phyloP scores from a whole-genome alignment of 2,113 vertebrate species.

The Cyprinodon brontotheroides region DNA sequence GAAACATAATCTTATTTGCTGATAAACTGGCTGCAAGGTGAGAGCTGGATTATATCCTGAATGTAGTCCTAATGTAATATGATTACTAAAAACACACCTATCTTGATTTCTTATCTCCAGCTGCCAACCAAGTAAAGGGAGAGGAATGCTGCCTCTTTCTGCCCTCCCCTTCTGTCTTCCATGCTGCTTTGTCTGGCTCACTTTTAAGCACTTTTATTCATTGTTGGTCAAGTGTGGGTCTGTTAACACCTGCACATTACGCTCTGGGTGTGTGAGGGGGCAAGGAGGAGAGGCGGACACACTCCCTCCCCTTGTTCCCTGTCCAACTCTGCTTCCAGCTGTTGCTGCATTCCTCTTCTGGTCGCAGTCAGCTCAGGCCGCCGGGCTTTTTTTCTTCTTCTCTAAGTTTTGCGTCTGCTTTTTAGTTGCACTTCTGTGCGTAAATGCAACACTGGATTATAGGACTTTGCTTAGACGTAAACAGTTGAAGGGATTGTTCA shows the following conservation, averaged over 20 bases:
- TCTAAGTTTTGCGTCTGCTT: conserved; percentile 15
- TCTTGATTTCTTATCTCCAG: conserved; percentile 32
- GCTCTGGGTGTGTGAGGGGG: conserved; percentile 7
- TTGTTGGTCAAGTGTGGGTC: conserved; percentile 60
- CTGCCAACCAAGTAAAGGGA: conserved; percentile 20
- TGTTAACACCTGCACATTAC: conserved; percentile 64
- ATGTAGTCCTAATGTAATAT: neutral
- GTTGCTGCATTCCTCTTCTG: conserved; percentile 66
- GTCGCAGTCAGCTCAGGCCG: conserved; percentile 46
- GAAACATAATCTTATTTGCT: neutral
- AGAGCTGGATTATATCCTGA: conserved; percentile 9
- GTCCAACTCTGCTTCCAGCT: conserved; percentile 68
- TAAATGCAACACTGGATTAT: conserved; percentile 15
- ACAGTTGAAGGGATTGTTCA: neutral
- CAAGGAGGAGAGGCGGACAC: conserved; percentile 15
- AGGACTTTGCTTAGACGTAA: conserved; percentile 4
- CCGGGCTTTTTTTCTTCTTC: conserved; percentile 27
- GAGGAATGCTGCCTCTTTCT: conserved; percentile 12
- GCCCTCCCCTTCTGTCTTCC: neutral
- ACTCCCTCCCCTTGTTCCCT: conserved; percentile 54
- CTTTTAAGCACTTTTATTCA: conserved; percentile 32
- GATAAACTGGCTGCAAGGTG: neutral
- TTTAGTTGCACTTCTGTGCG: conserved; percentile 9
- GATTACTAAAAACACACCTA: conserved; percentile 30
- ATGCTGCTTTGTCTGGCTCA: conserved; percentile 1